Evolutionary conservation across 2,797 vertebrate species (phyloP).

Genomic region (Eulemur albifrons): DNA sequence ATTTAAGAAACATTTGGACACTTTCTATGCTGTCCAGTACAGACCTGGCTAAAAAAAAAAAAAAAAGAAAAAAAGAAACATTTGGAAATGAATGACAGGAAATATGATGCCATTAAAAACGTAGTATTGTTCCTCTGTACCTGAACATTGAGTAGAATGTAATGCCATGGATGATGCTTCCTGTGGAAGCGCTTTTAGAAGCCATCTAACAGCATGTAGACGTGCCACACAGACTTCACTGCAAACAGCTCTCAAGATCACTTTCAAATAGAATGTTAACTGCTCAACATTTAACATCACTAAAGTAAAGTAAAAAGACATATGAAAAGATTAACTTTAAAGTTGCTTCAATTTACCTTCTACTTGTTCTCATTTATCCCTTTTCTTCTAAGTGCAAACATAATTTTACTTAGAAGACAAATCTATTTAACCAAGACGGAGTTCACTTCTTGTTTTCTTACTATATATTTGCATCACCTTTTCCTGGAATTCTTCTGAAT

Average conservation of each 20-base stretch:
- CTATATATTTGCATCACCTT: neutral
- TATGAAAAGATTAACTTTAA: neutral
- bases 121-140: neutral
- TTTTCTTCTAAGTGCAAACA: neutral
- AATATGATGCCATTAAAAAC: rapidly evolving
- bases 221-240: neutral
- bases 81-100: neutral
- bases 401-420: neutral
- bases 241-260: neutral
- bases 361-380: too few relatives aligned
- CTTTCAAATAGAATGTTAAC: neutral
- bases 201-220: neutral
- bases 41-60: too few relatives aligned
- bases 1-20: neutral
- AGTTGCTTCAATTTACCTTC: neutral
- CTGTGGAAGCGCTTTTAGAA: rapidly evolving
- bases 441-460: neutral
- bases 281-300: neutral
- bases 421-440: neutral
- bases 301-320: neutral
- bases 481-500: slow-evolving; percentile 31
- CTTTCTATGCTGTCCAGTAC: too few relatives aligned
- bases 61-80: neutral
- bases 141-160: rapidly evolving
- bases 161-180: rapidly evolving